phyloP scores from a whole-genome alignment of 1,140 invertebrate genomes.

The Drosophila sp. region DNA sequence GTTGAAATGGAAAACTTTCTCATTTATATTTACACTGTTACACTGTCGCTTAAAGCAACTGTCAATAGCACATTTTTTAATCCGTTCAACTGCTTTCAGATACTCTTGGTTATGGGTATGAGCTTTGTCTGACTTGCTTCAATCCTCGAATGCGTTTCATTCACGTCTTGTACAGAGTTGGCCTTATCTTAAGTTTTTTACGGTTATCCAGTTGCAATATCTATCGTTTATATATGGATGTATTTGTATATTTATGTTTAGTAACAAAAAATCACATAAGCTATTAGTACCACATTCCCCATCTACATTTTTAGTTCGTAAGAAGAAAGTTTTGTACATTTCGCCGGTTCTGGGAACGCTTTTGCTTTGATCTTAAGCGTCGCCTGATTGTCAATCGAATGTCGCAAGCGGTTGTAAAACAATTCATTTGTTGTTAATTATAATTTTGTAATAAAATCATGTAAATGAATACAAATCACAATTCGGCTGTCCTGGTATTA shows the following conservation, averaged over 20 bases:
- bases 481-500: background rate
- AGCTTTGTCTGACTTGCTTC: slow-evolving; percentile 32
- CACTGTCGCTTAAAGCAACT: background rate
- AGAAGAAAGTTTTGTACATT: slow-evolving; percentile 53
- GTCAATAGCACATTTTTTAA: background rate
- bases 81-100: slow-evolving; percentile 16
- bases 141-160: slow-evolving; percentile 51
- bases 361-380: slow-evolving; percentile 39
- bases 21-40: background rate
- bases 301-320: slow-evolving; percentile 60
- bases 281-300: slow-evolving; percentile 55
- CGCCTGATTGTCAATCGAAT: slow-evolving; percentile 9
- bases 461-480: slow-evolving; percentile 45
- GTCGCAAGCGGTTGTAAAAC: slow-evolving; percentile 62
- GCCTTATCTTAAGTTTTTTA: slow-evolving; percentile 54
- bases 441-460: slow-evolving; percentile 70
- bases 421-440: slow-evolving; percentile 68
- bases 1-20: too few relatives aligned
- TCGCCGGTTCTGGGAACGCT: slow-evolving; percentile 34
- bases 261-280: slow-evolving; percentile 31
- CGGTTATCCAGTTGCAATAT: slow-evolving; percentile 73
- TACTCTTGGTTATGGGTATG: slow-evolving; percentile 35
- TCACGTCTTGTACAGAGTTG: slow-evolving; percentile 70
- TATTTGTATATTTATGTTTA: slow-evolving; percentile 63
- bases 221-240: slow-evolving; percentile 33